These are phyloP conservation scores for Melanotaenia boesemani DNA, from an alignment of 2,797 vertebrate genomes.

Conservation along the genomic window DNA sequence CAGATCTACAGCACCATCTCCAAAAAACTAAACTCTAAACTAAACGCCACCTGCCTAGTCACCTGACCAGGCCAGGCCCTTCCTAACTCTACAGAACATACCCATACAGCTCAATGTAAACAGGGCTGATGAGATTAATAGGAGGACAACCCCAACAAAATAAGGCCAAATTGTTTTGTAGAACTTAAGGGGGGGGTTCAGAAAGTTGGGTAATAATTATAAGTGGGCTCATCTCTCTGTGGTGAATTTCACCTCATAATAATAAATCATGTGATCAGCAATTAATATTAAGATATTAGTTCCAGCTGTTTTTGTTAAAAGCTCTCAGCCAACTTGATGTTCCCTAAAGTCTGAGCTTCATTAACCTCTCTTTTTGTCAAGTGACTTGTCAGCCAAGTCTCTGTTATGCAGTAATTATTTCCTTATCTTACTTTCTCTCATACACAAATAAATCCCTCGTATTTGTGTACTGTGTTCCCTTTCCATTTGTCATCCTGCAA, in stretches of 20 bases:
- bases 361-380: neutral
- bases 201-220: neutral
- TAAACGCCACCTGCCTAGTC: no score
- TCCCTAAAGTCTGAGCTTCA: neutral
- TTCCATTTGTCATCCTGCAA: neutral
- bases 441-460: no score
- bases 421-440: neutral
- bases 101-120: no score
- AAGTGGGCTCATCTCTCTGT: neutral
- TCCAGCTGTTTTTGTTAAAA: neutral
- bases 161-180: neutral
- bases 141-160: no score
- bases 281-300: neutral
- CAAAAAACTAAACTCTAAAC: no score
- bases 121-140: no score
- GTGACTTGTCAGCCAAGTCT: neutral
- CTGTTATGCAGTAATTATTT: neutral
- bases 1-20: no score
- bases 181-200: neutral
- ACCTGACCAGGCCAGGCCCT: no score
- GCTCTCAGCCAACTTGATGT: neutral
- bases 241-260: no score
- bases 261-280: neutral
- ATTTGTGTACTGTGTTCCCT: neutral
- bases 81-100: no score